Conservation (phyloP, 2,113 vertebrate species). For the Cheilinus undulatus region DNA sequence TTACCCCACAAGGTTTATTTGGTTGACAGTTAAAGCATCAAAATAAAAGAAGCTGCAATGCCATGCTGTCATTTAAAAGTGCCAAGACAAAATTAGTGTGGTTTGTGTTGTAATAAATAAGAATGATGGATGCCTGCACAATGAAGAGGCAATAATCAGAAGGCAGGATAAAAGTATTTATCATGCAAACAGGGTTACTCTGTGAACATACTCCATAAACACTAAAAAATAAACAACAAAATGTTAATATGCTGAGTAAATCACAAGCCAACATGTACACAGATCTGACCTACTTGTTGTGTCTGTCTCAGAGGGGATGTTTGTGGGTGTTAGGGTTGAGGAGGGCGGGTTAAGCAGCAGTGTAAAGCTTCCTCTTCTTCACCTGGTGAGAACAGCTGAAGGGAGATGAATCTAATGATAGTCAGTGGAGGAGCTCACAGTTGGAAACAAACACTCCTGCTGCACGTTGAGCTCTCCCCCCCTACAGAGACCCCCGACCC, state of each 20-base stretch:
- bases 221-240: no score
- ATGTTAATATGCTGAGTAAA: not conserved
- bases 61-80: no score
- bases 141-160: no score
- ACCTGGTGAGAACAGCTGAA: constrained; percentile 36
- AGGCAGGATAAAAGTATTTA: no score
- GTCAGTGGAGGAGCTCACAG: constrained; percentile 5
- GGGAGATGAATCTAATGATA: not conserved
- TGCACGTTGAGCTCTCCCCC: not conserved
- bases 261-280: constrained; percentile 7
- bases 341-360: not conserved
- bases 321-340: not conserved
- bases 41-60: no score
- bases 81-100: no score
- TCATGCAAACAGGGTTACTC: no score
- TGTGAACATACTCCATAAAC: no score
- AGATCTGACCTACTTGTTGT: constrained; percentile 71
- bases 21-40: no score
- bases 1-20: no score
- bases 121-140: no score
- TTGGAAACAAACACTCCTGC: not conserved
- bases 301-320: constrained; percentile 22
- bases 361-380: constrained; percentile 19
- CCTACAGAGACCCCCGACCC: not conserved
- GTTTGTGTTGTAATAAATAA: no score